Base-by-base conservation (phyloP, 2,888 invertebrate genomes). In the Axea sp. region DNA sequence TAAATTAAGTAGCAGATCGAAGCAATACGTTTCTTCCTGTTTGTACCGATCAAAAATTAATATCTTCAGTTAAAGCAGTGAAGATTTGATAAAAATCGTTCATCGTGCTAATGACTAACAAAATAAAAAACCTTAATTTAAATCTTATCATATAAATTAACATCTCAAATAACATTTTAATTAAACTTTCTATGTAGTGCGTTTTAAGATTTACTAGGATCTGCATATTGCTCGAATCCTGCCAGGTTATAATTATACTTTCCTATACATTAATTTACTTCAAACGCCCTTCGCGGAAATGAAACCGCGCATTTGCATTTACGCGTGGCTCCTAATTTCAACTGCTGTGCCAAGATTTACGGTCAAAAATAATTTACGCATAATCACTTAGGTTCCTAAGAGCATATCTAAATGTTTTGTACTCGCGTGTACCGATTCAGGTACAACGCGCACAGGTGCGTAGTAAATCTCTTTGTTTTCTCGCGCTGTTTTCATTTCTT, bases 381-480 rank as follows among this genome's bases (percentile, higher is more conserved):
- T 55, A 62, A 73, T 67, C 60, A 59, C 67, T 49, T 47, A 45
- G 8, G 15, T 57, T 53, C 30, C 41, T 45, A 24, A 41, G 51
- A 41, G 64, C 57, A 51, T 51, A 62, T 67, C 47, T 55, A 60
- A 73, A 37, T 49, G 60, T 67, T 68, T 68, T 45, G 31, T 60
- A 43, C 51, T 57, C 17, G 30, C 55, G 11, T 41, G 33, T 30
- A 22, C 53, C 55, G 37, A 57, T 73, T 47, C 67, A 31, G 41
- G 37, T 49, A 59, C 31, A 22, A 53, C 41, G 47, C 3, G 19
- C 51, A 73, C 60, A 53, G 60, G 53, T 60, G 45, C 39, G 59
- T 37, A 69, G 68, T 74, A 74, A 74, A 69, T 74, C 64, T 69
- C 59, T 74, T 74, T 69, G 68, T 74, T 64, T 73, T 51, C 73